Base-by-base conservation (phyloP, 2,797 vertebrate genomes). In the Agapornis canus region DNA sequence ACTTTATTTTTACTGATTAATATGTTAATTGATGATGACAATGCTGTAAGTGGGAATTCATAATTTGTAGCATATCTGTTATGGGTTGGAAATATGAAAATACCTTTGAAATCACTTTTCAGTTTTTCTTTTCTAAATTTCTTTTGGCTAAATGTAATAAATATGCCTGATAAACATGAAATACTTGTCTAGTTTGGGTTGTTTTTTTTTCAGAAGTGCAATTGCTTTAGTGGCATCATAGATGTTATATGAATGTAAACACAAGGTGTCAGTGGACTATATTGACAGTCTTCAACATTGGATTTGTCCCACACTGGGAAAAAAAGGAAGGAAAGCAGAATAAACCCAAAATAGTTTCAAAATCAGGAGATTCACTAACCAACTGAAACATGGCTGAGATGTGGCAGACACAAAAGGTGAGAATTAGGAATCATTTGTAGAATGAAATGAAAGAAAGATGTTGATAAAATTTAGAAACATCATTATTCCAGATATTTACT, bases 211-310 rank as follows among this genome's bases (percentile, higher is more conserved):
- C 11, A 78, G 61, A 88, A 73, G 72, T 52, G 10, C 11, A 69
- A 4, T 72, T 82, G 5, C 19, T 90, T 86, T 72, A 49, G 29
- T 15, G 78, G 9, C 9, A 26, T 64, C 11, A 18, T 27, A 43
- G 40, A n/a, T 0, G 0, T 3, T 20, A 52, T 26, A 11, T 22
- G 71, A 80, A 52, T 64, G 16, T 47, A 63, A 79, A 45, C 48
- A 35, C 1, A 71, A 54, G 21, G 3, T 0, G 0, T 47, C 18
- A 48, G 37, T n/a, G 52, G 49, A 40, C 11, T 66, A 8, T 52
- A 32, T 4, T 32, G 51, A 18, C 31, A 70, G 3, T 76, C 42
- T 43, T 78, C 26, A 51, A 63, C 8, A 45, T 42, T 18, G 70
- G 13, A 39, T n/a, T 1, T 49, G 23, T 35, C 86, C 27, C 22